A percentile compares a stretch with the other conserved stretches of the same genome.
Conservation (phyloP, 2,888 invertebrate genomes). For the Chrysotoxum bicinctum region DNA sequence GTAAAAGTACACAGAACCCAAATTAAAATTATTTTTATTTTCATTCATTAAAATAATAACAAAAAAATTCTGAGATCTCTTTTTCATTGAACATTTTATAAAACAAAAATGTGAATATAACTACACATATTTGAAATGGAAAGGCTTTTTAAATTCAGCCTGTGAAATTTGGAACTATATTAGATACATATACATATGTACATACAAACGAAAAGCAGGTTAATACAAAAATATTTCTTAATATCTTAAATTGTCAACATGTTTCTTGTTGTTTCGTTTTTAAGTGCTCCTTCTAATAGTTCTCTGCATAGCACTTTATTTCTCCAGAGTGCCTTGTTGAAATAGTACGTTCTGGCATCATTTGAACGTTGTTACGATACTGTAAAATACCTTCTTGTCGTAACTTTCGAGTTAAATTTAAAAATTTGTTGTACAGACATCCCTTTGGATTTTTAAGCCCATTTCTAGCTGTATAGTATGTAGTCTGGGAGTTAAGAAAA, state of each 20-base stretch:
- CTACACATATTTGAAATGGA: background rate
- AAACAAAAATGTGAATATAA: background rate
- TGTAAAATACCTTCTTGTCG: conserved; percentile 60
- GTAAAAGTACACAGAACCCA: background rate
- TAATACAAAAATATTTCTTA: background rate
- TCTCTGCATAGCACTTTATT: conserved; percentile 56
- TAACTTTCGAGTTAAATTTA: conserved; percentile 58
- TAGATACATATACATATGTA: no score
- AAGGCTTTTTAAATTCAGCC: background rate
- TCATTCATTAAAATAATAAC: background rate
- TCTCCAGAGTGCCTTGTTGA: conserved; percentile 59
- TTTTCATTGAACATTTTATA: background rate
- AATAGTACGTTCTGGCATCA: conserved; percentile 49
- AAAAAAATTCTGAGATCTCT: background rate
- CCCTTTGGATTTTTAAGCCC: conserved; percentile 59
- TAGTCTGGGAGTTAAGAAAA: conserved; percentile 6
- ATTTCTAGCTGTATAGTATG: conserved; percentile 59
- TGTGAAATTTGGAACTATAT: background rate
- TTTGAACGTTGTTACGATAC: conserved; percentile 55
- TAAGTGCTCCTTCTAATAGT: background rate
- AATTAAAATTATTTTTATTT: background rate
- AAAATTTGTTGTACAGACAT: conserved; percentile 58
- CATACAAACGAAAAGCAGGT: no score
- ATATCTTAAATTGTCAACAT: background rate
- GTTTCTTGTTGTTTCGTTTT: background rate